Evolutionary conservation across 2,888 invertebrate species (phyloP).

Genomic region (Epinotia nisella): DNA sequence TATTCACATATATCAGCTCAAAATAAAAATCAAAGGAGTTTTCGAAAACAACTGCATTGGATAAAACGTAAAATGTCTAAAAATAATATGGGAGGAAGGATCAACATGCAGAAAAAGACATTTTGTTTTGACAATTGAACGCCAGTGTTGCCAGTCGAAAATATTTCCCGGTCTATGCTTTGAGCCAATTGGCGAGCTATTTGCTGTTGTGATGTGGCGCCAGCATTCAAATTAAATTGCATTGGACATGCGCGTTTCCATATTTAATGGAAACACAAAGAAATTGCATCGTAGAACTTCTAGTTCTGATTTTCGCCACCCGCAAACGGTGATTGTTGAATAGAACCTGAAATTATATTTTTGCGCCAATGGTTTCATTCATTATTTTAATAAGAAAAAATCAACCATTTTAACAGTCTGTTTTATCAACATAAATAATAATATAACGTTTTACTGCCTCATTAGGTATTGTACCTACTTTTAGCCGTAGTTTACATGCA

Average conservation of each 20-base stretch:
- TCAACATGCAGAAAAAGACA: conserved; percentile 27
- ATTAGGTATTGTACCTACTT: too few relatives aligned
- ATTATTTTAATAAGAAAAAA: background rate
- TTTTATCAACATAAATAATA: too few relatives aligned
- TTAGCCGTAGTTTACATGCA: too few relatives aligned
- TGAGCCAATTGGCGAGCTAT: conserved; percentile 4
- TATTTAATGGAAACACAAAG: conserved; percentile 39
- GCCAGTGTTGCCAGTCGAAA: conserved; percentile 30
- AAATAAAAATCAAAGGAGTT: conserved; percentile 10
- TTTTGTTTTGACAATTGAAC: conserved; percentile 37
- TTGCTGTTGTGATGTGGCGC: conserved; percentile 28
- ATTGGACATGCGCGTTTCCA: conserved; percentile 39
- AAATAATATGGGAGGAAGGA: conserved; percentile 33
- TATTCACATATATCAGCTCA: conserved; percentile 14
- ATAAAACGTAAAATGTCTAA: conserved; percentile 42
- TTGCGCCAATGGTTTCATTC: background rate
- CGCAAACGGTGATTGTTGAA: conserved; percentile 11
- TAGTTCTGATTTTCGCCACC: conserved; percentile 34
- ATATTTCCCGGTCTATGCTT: conserved; percentile 1
- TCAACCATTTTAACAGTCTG: too few relatives aligned
- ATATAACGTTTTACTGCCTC: too few relatives aligned
- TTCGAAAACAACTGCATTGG: conserved; percentile 28
- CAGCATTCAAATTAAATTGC: conserved; percentile 34
- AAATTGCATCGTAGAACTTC: conserved; percentile 21
- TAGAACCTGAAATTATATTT: background rate